These are phyloP conservation scores for Horisme vitalbata DNA, from an alignment of 2,888 invertebrate species.

Conservation along the genomic window DNA sequence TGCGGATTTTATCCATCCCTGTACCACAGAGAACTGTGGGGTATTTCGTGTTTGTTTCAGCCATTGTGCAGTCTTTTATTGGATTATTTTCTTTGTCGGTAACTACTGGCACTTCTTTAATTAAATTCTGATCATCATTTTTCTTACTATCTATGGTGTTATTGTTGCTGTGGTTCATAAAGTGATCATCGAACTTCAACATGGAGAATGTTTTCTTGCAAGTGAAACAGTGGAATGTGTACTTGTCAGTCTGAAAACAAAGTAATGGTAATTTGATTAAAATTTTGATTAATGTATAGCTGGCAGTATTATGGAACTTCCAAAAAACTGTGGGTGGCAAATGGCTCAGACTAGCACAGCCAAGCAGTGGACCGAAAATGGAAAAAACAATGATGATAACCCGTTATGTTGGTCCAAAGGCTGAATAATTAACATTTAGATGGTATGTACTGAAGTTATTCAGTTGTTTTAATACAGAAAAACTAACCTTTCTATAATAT, in stretches of 20 bases:
- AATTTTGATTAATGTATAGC: neutral
- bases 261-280: neutral
- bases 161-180: slow-evolving; percentile 23
- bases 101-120: neutral
- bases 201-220: slow-evolving; percentile 44
- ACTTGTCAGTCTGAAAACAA: slow-evolving; percentile 50
- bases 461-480: neutral
- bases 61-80: slow-evolving; percentile 3
- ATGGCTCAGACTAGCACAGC: no score
- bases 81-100: slow-evolving; percentile 8
- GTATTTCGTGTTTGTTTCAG: neutral
- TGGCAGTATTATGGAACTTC: no score
- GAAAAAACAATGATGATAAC: no score
- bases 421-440: no score
- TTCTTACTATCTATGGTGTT: neutral
- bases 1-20: slow-evolving; percentile 11
- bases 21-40: slow-evolving; percentile 14
- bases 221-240: slow-evolving; percentile 53
- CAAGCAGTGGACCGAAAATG: no score
- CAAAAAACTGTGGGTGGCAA: no score
- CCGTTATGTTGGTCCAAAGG: no score
- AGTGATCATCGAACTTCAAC: slow-evolving; percentile 36
- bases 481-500: slow-evolving; percentile 49
- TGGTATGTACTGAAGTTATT: no score
- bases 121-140: neutral